Evolutionary conservation across 1,140 invertebrate genomes (phyloP).

Genomic region (Drosophila willistoni): DNA sequence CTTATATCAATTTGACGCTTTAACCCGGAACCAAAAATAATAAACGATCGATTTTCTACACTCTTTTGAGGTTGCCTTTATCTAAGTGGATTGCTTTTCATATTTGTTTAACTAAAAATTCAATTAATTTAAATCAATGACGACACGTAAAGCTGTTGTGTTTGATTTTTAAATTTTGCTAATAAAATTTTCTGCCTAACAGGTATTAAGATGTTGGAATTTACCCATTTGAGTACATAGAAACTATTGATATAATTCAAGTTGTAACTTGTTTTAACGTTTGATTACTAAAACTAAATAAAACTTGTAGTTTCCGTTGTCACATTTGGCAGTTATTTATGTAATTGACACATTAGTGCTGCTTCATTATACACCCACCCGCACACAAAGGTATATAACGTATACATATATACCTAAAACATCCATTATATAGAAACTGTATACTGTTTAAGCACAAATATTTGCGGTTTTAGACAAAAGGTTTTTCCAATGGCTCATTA

Average conservation of each 20-base stretch:
- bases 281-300: background rate
- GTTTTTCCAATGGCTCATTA: conserved; percentile 53
- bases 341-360: conserved; percentile 18
- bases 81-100: background rate
- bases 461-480: conserved; percentile 7
- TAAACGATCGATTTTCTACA: background rate
- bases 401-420: background rate
- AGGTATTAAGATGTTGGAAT: background rate
- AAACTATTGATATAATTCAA: background rate
- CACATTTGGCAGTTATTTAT: conserved; percentile 1
- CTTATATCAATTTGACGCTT: background rate
- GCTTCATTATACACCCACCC: conserved; percentile 54
- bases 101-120: background rate
- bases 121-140: background rate
- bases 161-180: no score
- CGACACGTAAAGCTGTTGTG: no score
- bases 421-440: background rate
- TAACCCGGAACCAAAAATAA: background rate
- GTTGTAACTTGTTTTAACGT: background rate
- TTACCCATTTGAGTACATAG: background rate
- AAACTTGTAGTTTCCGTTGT: conserved; percentile 11
- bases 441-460: background rate
- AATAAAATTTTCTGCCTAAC: background rate
- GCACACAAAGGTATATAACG: conserved; percentile 8
- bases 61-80: background rate